A percentile compares a stretch with the other conserved stretches of the same genome.
These are phyloP conservation scores for Leptopterna dolabrata DNA, from an alignment of 2,888 invertebrate species.

Conservation along the genomic window DNA sequence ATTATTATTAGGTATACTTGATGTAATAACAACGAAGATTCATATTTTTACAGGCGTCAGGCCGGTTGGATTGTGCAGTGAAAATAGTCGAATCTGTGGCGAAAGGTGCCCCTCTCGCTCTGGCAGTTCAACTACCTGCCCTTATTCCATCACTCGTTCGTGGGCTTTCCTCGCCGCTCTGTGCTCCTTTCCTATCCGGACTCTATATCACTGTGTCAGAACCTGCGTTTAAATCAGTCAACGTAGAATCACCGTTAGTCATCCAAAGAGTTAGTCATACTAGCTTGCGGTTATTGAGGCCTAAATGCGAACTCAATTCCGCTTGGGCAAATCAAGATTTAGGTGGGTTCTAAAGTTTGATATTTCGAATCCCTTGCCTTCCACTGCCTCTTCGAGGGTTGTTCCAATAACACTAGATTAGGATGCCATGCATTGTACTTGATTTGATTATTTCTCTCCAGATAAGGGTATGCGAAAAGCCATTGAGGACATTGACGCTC, in stretches of 20 bases:
- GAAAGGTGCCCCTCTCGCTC: constrained; percentile 62
- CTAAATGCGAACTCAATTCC: constrained; percentile 82
- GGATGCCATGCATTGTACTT: no score
- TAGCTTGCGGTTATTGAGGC: constrained; percentile 80
- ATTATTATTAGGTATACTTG: no score
- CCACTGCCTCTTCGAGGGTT: no score
- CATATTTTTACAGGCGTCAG: background rate
- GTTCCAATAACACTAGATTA: background rate
- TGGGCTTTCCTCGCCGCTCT: constrained; percentile 80
- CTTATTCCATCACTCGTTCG: constrained; percentile 73
- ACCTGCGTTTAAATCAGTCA: constrained; percentile 68
- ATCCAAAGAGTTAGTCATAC: constrained; percentile 75
- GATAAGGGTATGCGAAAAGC: constrained; percentile 60
- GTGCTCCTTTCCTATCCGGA: constrained; percentile 76
- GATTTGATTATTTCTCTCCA: constrained; percentile 17
- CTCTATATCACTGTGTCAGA: constrained; percentile 74
- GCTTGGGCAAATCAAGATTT: constrained; percentile 78
- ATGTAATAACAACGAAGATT: background rate
- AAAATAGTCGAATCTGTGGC: constrained; percentile 70
- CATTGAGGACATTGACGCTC: constrained; percentile 57
- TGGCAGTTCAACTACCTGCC: constrained; percentile 69
- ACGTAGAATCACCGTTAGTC: constrained; percentile 66
- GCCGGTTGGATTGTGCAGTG: constrained; percentile 16
- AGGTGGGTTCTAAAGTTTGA: constrained; percentile 64
- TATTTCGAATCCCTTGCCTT: background rate